phyloP scores from a whole-genome alignment of 2,113 vertebrate species.

The Myotis brandtii region DNA sequence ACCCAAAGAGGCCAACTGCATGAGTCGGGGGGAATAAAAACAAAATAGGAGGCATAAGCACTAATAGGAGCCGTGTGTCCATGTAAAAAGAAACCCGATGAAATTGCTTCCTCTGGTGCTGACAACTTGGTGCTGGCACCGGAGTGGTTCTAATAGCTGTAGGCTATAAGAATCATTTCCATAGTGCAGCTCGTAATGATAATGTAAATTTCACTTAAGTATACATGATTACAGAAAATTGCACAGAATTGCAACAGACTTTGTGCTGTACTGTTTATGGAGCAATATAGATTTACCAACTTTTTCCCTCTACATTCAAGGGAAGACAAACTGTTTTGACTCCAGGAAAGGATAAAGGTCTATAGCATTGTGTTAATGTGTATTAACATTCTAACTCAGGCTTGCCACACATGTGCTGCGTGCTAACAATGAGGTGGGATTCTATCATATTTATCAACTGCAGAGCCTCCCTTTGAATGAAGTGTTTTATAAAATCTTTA shows the following conservation, averaged over 20 bases:
- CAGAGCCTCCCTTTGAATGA: not conserved
- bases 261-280: constrained; percentile 80
- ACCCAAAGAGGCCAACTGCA: constrained; percentile 79
- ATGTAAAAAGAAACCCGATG: constrained; percentile 78
- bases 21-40: constrained; percentile 54
- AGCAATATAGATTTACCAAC: constrained; percentile 81
- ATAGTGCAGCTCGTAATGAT: constrained; percentile 75
- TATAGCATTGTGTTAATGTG: constrained; percentile 60
- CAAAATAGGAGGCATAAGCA: constrained; percentile 57
- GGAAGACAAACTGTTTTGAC: constrained; percentile 73
- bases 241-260: constrained; percentile 82
- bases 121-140: constrained; percentile 81
- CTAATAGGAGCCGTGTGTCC: constrained; percentile 73
- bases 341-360: constrained; percentile 66
- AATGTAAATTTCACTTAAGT: constrained; percentile 85
- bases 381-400: constrained; percentile 68
- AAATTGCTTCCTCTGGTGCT: constrained; percentile 81
- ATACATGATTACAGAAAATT: constrained; percentile 86
- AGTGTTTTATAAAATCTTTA: not conserved
- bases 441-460: not conserved
- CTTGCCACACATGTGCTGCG: constrained; percentile 54
- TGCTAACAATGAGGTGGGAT: not conserved
- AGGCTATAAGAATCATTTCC: constrained; percentile 81
- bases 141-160: constrained; percentile 75
- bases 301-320: constrained; percentile 75